Evolutionary conservation across 2,113 vertebrate species (phyloP), one percentile per base, ranked within the genome.

Genomic region (Labeo catla): DNA sequence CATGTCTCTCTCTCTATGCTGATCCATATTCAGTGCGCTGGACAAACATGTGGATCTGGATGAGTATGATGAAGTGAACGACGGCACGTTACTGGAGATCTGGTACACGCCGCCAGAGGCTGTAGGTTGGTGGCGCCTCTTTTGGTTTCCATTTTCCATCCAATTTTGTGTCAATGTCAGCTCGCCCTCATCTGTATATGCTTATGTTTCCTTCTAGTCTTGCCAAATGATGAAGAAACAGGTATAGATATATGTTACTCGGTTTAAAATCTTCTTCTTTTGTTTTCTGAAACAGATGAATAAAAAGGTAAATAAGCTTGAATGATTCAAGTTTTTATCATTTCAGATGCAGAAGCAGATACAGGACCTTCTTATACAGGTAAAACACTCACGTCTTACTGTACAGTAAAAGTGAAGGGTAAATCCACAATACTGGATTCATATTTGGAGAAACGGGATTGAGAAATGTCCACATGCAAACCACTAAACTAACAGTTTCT

Each of bases 101-200:
- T 87, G 84, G 91, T 90, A 54, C 52, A 90, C 84, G 78, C 78
- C 78, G 10, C 84, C 74, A 5, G 78, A 91, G 80, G 21, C 81
- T 36, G 50, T 68, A 50, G 76, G 87, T 88, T 61, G 61, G 87
- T 85, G n/a, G 0, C 10, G 21, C 2, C 57, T 15, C n/a, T 49
- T 81, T 66, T 23, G n/a, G 4, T 66, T 81, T 66, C n/a, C 8
- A 34, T 16, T 59, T 63, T 21, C 12, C 61, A 8, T 61, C n/a
- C 16, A 39, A 19, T 78, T 49, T 49, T 65, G 1, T 65, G n/a
- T 47, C 73, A 1, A 1, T 34, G 8, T 65, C 8, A 49, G 13
- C 39, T 28, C 43, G 43, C 12, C 21, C 15, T 47, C 21, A 82
- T 70, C 47, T 52, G 7, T 28, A 43, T 43, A 47, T 28, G 6